Base-by-base conservation (phyloP, 1,140 invertebrate species). In the Contarinia nasturtii region DNA sequence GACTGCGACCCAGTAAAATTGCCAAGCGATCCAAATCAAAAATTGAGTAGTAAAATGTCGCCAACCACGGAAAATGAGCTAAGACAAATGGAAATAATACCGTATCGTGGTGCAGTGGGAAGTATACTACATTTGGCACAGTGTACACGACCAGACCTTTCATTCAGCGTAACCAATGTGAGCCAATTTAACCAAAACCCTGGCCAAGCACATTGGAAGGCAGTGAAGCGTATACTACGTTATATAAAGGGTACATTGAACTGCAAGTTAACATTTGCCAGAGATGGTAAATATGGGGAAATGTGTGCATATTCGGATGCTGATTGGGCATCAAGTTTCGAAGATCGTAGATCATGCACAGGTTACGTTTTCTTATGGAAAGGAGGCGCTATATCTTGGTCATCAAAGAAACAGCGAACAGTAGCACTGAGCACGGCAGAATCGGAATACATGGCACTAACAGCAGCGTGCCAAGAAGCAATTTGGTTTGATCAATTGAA, bases 71-170 rank as follows among this genome's bases (percentile, higher is more conserved):
- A 41, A 45, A 53, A 50, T 19, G 46, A 44, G 44, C 42, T 40
- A 40, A 20, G 27, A 17, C 18, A 46, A 46, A 47, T 50, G 8
- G 45, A 51, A 46, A 57, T 49, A 51, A 51, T 50, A 46, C 51
- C 51, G 10, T 61, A 33, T 42, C 48, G 41, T 44, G 27, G 51
- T 45, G 46, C 41, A 1, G 53, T 67, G 4, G 60, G 65, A 19
- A 36, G 54, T 1, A 48, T 69, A 7, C 51, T 66, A 36, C 68
- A 63, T 46, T 10, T 62, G 1, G 38, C 60, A 0, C 33, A 53
- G 2, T 53, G 44, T 33, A 66, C 65, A 2, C 50, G 65, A 49
- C 66, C 65, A 14, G 61, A 68, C 48, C 60, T 68, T 20, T 14
- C 54, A 7, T 64, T 55, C 54, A 53, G 58, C 1, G 58, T 60